Base-by-base conservation (phyloP, 2,797 vertebrate species). In the Anniella stebbinsi region DNA sequence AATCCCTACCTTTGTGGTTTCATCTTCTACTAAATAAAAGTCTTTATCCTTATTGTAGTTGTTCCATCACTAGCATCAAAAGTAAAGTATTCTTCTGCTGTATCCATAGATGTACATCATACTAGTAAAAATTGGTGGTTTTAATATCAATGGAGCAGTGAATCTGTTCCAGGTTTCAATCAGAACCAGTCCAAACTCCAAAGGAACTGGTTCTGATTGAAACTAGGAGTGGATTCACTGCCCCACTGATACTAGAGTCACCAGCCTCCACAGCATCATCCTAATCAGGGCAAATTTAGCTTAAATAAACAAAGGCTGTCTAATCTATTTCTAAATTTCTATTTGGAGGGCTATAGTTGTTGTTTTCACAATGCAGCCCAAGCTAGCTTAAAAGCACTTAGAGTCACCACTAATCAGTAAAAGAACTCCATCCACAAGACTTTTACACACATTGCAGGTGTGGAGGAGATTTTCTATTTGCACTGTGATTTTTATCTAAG, bases 21-120 rank as follows among this genome's bases (percentile, higher is more conserved):
- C 51, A 54, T 41, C 21, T 18, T 86, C 54, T 41, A 84, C 23
- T 87, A 63, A 6, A 28, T 41, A 48, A 84, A 91, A 87, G 89
- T 51, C 60, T 15, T 3, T 88, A 23, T 84, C 0, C 28, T 69
- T 45, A 87, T 13, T 89, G 67, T 54, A 89, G 70, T 8, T 28
- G n/a, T 66, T 92, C 77, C 75, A 83, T 4, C 48, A 87, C 78
- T 28, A 87, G 18, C 45, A 30, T 78, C 63, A 84, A 28, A 4
- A 82, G 41, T 89, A 88, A 92, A 2, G 0, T 12, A 21, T 41
- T 51, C n/a, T 12, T 21, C 3, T 60, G 25, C 57, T 83, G 83
- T 63, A 51, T 69, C 17, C n/a, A 54, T 30, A 41, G 15, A 51
- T 69, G 41, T 45, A 77, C 0, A 87, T 8, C 4, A 3, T 17